Conservation (phyloP, 2,797 vertebrate species). For the Rhinichthys osculus region DNA sequence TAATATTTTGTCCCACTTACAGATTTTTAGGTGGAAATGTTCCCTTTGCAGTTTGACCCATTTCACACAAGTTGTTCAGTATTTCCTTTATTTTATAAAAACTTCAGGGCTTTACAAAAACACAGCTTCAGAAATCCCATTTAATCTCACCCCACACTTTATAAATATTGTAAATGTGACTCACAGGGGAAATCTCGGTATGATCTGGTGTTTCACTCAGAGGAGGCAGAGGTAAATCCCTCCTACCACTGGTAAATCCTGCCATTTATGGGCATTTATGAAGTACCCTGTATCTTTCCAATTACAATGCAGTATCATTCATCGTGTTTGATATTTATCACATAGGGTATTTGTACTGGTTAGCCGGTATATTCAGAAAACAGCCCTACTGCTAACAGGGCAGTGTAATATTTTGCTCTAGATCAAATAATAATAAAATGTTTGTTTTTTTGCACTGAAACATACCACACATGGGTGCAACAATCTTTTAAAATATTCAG, state of each 20-base stretch:
- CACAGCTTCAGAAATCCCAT: conserved; percentile 42
- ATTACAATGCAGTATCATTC: conserved; percentile 17
- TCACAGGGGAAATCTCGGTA: conserved; percentile 29
- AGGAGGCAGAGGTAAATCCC: conserved; percentile 5
- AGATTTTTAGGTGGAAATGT: not conserved
- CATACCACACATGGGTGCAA: conserved; percentile 10
- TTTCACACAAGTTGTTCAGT: conserved; percentile 16
- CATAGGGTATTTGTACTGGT: not conserved
- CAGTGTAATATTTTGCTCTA: not conserved
- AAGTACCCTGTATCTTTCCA: conserved; percentile 13
- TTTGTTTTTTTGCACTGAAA: conserved; percentile 12
- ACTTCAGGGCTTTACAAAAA: conserved; percentile 53
- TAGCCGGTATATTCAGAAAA: not conserved
- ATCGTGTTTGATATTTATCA: not conserved
- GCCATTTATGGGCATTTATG: conserved; percentile 27
- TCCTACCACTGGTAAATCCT: conserved; percentile 11
- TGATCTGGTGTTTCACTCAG: conserved; percentile 1
- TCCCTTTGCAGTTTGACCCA: not conserved
- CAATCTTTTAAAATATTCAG: not conserved
- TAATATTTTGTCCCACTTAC: not conserved
- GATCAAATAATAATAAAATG: not conserved
- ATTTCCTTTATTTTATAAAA: conserved; percentile 54
- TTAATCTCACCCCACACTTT: conserved; percentile 22
- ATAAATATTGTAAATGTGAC: conserved; percentile 34
- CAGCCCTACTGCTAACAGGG: conserved; percentile 26